Conservation (phyloP, 2,888 invertebrate genomes). For the Leptinotarsa tumamoca region DNA sequence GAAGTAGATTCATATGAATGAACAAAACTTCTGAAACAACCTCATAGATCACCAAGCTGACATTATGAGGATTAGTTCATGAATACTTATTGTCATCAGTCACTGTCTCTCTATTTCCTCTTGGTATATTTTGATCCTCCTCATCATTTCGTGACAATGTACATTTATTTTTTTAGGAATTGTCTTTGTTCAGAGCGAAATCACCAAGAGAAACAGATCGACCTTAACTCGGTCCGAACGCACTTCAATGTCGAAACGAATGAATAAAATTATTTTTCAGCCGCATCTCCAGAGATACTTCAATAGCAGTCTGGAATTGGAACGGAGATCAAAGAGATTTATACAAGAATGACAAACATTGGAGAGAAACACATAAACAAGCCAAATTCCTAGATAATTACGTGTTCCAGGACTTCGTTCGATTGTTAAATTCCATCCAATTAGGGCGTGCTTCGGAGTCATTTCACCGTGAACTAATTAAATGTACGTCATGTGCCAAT, state of each 20-base stretch:
- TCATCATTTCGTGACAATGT: background rate
- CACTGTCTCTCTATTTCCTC: too few relatives aligned
- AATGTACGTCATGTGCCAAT: constrained; percentile 43
- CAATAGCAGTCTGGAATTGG: background rate
- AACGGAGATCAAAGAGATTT: constrained; percentile 15
- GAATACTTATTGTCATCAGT: too few relatives aligned
- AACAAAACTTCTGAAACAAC: too few relatives aligned
- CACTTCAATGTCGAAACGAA: constrained; percentile 12
- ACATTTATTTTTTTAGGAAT: background rate
- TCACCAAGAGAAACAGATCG: constrained; percentile 1
- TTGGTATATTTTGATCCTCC: background rate
- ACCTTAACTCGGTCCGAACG: background rate
- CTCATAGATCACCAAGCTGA: too few relatives aligned
- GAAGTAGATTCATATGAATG: too few relatives aligned
- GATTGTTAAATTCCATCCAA: constrained; percentile 47
- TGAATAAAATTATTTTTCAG: constrained; percentile 17
- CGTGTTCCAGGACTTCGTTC: constrained; percentile 35
- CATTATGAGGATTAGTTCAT: too few relatives aligned
- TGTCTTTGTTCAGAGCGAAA: background rate
- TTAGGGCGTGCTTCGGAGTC: constrained; percentile 39
- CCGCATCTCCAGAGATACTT: constrained; percentile 2
- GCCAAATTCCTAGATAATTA: constrained; percentile 31
- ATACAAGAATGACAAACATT: constrained; percentile 11
- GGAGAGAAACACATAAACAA: constrained; percentile 19
- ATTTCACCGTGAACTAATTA: constrained; percentile 42